Evolutionary conservation across 92 coral and sea anemone species (phyloP), one percentile per base, ranked within the genome.

Genomic region (Zoanthus gigantus): DNA sequence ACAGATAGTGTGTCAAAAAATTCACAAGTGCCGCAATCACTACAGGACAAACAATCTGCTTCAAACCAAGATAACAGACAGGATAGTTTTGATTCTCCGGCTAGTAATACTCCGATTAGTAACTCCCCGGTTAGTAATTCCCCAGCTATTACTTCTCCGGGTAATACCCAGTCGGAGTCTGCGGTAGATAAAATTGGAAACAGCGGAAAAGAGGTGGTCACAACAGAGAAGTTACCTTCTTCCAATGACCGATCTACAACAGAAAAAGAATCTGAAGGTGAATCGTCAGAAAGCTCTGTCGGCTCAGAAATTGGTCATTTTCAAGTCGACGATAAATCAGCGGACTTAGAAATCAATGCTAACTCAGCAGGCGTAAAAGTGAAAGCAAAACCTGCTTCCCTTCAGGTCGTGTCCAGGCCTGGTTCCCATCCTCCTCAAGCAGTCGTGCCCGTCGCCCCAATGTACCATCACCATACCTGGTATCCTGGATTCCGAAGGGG

Each of bases 391-490:
- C 99, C 99, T 37, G 99, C 99, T 30, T 97, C 99, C 13, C 93
- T 97, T 18, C 99, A 97, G 92, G 99, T 97, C 48, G 99, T 97
- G 60, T 97, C 99, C 28, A 98, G 98, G 71, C 99, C 99, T 17
- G 98, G 96, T 75, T 88, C 98, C 28, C 98, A 95, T 60, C 89
- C 98, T 16, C 85, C 94, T 14, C 84, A 94, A 28, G 89, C 94
- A 47, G 76, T 90, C 0, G 91, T 90, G 16, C 95, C 95, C 67
- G 57, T 89, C 17, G 94, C 93, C 42, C 98, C 94, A 52, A 88
- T 76, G 63, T 94, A 87, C 67, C 90, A 84, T 37, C 95, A 88
- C 65, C 94, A 91, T 80, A 96, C 94, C 46, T 92, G 93, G 98
- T 88, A 72, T 63, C 97, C 96, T n/a, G 96, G 92, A 29, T 91